These are phyloP conservation scores for Dromaius novaehollandiae DNA, from an alignment of 2,113 vertebrate species.

Conservation along the genomic window DNA sequence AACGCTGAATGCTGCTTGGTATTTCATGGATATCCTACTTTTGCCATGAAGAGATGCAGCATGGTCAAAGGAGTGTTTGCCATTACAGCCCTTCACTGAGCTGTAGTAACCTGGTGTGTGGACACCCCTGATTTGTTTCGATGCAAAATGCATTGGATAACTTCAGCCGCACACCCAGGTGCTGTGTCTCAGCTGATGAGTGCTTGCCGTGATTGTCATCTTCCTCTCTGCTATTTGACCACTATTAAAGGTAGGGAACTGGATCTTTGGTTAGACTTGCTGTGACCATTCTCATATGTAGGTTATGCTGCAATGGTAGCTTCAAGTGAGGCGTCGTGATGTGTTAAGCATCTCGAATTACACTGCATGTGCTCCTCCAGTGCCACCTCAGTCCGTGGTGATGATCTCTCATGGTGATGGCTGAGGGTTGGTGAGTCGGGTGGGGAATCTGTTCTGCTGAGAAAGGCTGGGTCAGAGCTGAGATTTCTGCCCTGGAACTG, in stretches of 20 bases:
- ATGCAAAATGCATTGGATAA: background rate
- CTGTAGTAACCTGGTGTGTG: accelerated
- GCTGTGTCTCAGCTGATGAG: background rate
- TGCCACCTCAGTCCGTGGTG: background rate
- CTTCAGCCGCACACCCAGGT: background rate
- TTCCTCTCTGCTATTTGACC: background rate
- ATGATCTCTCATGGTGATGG: accelerated
- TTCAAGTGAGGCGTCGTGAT: background rate
- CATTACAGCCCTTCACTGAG: background rate
- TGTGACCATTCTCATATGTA: background rate
- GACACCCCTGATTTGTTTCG: background rate
- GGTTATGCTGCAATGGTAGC: background rate
- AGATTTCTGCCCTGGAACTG: background rate
- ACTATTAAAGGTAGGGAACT: background rate
- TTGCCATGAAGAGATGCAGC: background rate
- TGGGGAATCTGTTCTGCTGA: background rate
- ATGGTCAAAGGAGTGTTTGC: background rate
- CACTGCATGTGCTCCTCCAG: background rate
- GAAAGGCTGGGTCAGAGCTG: background rate
- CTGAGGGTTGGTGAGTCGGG: background rate
- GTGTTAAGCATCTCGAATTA: background rate
- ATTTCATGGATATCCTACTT: background rate
- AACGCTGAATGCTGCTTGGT: background rate
- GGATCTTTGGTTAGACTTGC: background rate
- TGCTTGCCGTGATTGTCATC: background rate